A percentile compares a stretch with the other conserved stretches of the same genome.
phyloP scores from a whole-genome alignment of 1,140 invertebrate genomes.

The Globodera rostochiensis region DNA sequence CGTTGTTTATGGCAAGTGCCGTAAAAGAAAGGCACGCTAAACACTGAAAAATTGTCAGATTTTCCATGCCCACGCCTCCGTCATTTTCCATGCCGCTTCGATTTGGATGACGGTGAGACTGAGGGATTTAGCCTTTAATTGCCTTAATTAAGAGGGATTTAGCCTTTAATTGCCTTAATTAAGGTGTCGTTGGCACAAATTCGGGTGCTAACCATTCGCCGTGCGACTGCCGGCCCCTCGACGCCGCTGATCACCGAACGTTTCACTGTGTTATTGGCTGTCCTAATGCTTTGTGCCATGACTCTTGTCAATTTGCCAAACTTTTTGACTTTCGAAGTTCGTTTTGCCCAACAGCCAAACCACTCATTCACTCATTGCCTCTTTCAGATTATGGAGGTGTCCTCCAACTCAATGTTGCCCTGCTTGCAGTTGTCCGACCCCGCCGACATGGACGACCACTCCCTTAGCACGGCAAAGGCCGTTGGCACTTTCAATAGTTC shows the following conservation, averaged over 20 bases:
- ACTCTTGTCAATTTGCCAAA: conserved; percentile 58
- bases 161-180: conserved; percentile 6
- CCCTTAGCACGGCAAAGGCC: background rate
- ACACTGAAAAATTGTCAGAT: conserved; percentile 25
- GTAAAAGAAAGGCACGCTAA: background rate
- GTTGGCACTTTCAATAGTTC: background rate
- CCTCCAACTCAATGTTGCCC: conserved; percentile 18
- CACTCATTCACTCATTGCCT: background rate
- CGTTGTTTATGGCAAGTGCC: background rate
- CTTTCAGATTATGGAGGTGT: conserved; percentile 22
- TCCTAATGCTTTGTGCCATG: conserved; percentile 55
- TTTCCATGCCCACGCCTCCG: conserved; percentile 59
- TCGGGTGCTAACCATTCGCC: conserved; percentile 60
- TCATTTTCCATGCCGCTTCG: conserved; percentile 61
- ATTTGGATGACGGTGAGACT: conserved; percentile 60
- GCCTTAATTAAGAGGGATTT: background rate
- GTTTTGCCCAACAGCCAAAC: background rate
- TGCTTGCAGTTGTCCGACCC: conserved; percentile 2
- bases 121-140: background rate
- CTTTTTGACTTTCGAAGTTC: conserved; percentile 62
- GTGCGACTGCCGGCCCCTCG: conserved; percentile 60
- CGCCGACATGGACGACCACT: background rate
- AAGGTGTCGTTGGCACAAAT: conserved; percentile 60
- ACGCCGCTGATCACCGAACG: conserved; percentile 44
- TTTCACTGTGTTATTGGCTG: conserved; percentile 52